Conservation (phyloP, 2,113 vertebrate genomes). For the Taurulus bubalis region DNA sequence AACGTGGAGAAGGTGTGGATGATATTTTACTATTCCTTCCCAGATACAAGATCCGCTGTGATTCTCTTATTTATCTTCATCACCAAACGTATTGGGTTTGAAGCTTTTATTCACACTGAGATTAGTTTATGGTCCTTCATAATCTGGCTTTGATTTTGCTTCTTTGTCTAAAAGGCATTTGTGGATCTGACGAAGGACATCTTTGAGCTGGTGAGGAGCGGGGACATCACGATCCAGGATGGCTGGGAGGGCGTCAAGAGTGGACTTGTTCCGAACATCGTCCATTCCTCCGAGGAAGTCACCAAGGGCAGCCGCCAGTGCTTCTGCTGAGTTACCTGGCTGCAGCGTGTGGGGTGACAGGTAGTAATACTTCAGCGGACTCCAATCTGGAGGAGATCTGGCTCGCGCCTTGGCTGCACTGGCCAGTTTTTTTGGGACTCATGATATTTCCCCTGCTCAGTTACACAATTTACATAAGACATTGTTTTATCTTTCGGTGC, state of each 20-base stretch:
- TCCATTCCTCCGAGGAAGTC: slow-evolving; percentile 96
- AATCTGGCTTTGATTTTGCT: not conserved
- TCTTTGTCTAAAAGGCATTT: slow-evolving; percentile 80
- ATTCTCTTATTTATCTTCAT: not conserved
- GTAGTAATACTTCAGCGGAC: slow-evolving; percentile 19
- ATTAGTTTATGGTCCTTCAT: not conserved
- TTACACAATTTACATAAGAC: slow-evolving; percentile 26
- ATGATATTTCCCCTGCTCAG: slow-evolving; percentile 13
- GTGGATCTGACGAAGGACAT: slow-evolving; percentile 96
- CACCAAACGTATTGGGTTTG: not conserved
- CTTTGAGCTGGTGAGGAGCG: slow-evolving; percentile 93
- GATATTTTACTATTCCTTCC: not conserved
- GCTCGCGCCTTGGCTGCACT: slow-evolving; percentile 18
- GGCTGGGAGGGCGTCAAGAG: slow-evolving; percentile 99
- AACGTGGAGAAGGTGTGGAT: slow-evolving; percentile 92
- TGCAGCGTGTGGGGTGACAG: slow-evolving; percentile 1
- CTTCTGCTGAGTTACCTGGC: slow-evolving; percentile 86
- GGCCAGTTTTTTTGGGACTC: slow-evolving; percentile 12
- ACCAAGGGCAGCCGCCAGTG: slow-evolving; percentile 92
- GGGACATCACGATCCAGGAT: slow-evolving; percentile 97
- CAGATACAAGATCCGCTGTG: not conserved
- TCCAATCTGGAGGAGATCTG: slow-evolving; percentile 10
- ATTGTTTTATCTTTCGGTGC: slow-evolving; percentile 7
- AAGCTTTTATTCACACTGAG: not conserved
- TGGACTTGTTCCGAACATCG: slow-evolving; percentile 94